Base-by-base conservation (phyloP, 2,797 vertebrate genomes). In the Silurus aristotelis region DNA sequence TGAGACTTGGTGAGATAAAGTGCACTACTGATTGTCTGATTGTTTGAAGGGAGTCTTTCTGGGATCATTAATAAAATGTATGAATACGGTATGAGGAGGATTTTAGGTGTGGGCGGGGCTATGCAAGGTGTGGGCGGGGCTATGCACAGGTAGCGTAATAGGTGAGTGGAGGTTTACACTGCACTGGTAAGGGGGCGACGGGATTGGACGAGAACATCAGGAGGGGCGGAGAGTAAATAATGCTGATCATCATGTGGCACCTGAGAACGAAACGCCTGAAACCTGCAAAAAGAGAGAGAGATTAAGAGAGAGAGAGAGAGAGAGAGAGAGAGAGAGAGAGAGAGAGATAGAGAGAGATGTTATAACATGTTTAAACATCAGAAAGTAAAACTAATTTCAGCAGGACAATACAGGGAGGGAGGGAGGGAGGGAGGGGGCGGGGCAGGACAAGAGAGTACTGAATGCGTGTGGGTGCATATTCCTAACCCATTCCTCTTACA, bases 161-260 rank as follows among this genome's bases (percentile, higher is more conserved):
- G 12, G 43, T 80, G 95, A 10, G 90, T 93, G 92, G 87, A 91
- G 91, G 89, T 94, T 95, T 95, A 96, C 91, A 97, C 96, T 94
- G 95, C 95, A 93, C 91, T 95, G 95, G 96, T 95, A 91, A 97
- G 93, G 94, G 95, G 96, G 92, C 95, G 94, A 89, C 95, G 94
- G 66, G 96, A 95, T 91, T 96, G 90, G 89, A 97, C 91, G 91
- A 97, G 94, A 90, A 97, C 96, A 93, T 97, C 94, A 89, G 96
- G 94, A 91, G 97, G 94, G 94, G 94, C 87, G 91, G 95, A 95
- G 94, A 94, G 90, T 89, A 91, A 95, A 94, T 93, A 92, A 92
- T 95, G 95, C 93, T 96, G 96, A 95, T 96, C 93, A 95, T 98
- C 96, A 97, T 95, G 96, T 96, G 95, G 96, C 96, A 95, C 96